These are phyloP conservation scores for Tolypeutes matacus DNA, from an alignment of 2,797 vertebrate genomes.

Conservation along the genomic window DNA sequence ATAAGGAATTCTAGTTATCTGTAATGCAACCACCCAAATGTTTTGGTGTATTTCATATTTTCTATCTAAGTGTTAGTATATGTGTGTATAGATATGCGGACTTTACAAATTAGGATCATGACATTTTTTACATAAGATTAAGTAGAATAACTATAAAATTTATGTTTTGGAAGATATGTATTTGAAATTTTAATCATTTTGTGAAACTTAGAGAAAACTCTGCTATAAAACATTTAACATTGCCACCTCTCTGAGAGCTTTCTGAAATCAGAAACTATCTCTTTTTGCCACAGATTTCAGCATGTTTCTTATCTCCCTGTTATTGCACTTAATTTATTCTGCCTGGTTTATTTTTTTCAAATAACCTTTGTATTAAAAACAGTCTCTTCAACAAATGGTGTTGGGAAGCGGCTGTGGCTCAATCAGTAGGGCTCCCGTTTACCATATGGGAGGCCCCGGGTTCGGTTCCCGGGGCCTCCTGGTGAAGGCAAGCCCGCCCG, in stretches of 20 bases:
- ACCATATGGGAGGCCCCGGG: no score
- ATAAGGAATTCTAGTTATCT: not conserved
- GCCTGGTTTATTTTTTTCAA: not conserved
- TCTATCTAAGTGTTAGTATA: not conserved
- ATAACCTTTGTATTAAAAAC: no score
- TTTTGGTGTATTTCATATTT: conserved; percentile 41
- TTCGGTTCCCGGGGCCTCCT: no score
- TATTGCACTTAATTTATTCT: not conserved
- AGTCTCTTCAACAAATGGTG: no score
- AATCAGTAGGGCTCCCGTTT: no score
- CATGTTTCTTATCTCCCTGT: not conserved
- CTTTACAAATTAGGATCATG: not conserved
- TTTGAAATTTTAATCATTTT: conserved; percentile 30
- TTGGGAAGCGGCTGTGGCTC: no score
- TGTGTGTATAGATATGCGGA: not conserved
- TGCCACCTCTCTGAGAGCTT: not conserved
- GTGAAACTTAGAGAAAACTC: not conserved
- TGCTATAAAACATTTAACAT: not conserved
- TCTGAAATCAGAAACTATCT: not conserved
- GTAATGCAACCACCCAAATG: not conserved
- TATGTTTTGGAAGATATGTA: not conserved
- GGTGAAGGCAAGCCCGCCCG: no score
- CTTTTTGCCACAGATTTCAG: not conserved
- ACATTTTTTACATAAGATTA: conserved; percentile 1
- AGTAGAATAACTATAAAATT: not conserved